These are phyloP conservation scores for Drosophila eohydei DNA, from an alignment of 2,888 invertebrate genomes.

Conservation along the genomic window DNA sequence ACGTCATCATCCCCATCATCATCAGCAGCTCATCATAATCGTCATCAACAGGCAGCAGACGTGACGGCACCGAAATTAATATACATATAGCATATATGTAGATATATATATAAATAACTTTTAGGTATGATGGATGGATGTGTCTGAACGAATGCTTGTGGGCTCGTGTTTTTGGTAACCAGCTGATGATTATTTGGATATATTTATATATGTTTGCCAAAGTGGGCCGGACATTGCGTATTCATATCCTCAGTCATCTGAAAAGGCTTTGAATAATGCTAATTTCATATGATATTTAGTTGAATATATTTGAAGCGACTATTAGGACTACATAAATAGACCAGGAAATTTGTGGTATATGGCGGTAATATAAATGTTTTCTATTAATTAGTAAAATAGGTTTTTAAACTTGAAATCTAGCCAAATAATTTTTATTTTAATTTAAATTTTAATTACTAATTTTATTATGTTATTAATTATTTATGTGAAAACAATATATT, in stretches of 20 bases:
- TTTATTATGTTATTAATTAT: too few relatives aligned
- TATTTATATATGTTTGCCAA: conserved; percentile 11
- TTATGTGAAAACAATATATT: too few relatives aligned
- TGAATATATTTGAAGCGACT: conserved; percentile 4
- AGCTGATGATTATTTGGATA: conserved; percentile 4
- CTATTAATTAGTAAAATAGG: not conserved
- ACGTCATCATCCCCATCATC: conserved; percentile 28
- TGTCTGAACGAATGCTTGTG: conserved; percentile 30
- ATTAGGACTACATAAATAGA: not conserved
- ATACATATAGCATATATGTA: conserved; percentile 35
- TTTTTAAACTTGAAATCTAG: too few relatives aligned
- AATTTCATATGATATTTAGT: conserved; percentile 55
- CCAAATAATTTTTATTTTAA: too few relatives aligned
- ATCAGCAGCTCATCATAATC: conserved; percentile 22
- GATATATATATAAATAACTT: conserved; percentile 6
- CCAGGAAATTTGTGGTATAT: not conserved
- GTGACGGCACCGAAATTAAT: conserved; percentile 72
- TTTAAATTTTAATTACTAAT: too few relatives aligned
- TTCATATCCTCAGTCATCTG: conserved; percentile 51
- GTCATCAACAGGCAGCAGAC: conserved; percentile 58
- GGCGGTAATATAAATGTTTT: not conserved
- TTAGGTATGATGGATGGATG: conserved; percentile 49
- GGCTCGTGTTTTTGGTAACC: conserved; percentile 8
- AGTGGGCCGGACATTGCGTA: conserved; percentile 55
- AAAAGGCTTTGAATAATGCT: conserved; percentile 69